Conservation (phyloP, 2,888 invertebrate species). For the Trichopria drosophilae region DNA sequence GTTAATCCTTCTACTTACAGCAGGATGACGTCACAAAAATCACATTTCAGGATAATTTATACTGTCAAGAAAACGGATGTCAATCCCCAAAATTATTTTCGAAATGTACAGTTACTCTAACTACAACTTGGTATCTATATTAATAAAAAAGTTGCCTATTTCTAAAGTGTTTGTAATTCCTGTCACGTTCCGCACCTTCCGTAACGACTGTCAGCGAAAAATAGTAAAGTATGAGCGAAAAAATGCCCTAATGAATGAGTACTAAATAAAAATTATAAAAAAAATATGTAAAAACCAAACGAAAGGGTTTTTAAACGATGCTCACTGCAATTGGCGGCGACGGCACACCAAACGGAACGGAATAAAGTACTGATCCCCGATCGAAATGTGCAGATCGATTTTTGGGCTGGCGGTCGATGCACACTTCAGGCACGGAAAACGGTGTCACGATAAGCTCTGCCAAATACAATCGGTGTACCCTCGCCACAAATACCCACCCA, state of each 20-base stretch:
- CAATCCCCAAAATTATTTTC: no score
- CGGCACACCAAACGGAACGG: slow-evolving; percentile 37
- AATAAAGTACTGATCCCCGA: slow-evolving; percentile 37
- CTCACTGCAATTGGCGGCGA: slow-evolving; percentile 37
- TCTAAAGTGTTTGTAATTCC: no score
- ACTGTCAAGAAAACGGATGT: no score
- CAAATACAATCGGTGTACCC: slow-evolving; percentile 47
- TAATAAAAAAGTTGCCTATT: no score
- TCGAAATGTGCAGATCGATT: slow-evolving; percentile 32
- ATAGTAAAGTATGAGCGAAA: not conserved
- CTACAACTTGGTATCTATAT: no score
- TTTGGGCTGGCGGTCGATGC: slow-evolving; percentile 32
- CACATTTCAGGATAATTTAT: no score
- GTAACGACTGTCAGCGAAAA: not conserved
- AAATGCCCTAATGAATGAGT: not conserved
- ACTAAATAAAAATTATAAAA: not conserved
- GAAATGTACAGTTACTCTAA: no score
- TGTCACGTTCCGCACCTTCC: no score
- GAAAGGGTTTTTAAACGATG: slow-evolving; percentile 24
- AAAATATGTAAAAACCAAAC: not conserved
- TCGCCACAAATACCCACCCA: slow-evolving; percentile 46
- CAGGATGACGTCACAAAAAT: no score
- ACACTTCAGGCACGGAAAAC: slow-evolving; percentile 42
- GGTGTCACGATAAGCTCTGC: slow-evolving; percentile 57
- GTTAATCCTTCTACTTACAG: no score